phyloP scores from a whole-genome alignment of 1,140 invertebrate genomes.

The Vanessa tameamea region DNA sequence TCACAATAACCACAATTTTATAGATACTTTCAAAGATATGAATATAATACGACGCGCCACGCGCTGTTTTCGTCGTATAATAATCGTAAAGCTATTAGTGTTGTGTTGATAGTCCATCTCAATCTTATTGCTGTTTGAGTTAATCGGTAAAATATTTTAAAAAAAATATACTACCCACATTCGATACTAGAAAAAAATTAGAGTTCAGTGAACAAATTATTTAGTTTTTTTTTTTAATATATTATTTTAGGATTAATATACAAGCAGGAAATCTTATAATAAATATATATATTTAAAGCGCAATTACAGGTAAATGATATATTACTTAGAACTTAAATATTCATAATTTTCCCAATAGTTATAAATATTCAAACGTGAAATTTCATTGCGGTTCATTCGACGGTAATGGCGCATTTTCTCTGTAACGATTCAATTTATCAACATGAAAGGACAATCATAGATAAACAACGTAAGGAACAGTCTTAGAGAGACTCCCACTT shows the following conservation, averaged over 20 bases:
- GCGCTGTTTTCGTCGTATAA: constrained; percentile 21
- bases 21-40: constrained; percentile 21
- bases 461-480: constrained; percentile 9
- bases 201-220: not conserved
- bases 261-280: not conserved
- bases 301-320: not conserved
- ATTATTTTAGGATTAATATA: too few species aligned
- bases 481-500: constrained; percentile 6
- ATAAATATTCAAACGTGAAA: not conserved
- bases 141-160: constrained; percentile 13
- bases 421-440: constrained; percentile 15
- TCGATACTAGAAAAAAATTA: not conserved
- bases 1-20: constrained; percentile 16
- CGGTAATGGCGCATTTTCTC: constrained; percentile 3
- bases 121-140: constrained; percentile 17
- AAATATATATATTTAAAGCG: not conserved
- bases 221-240: not conserved
- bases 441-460: constrained; percentile 12
- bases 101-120: constrained; percentile 19
- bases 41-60: not conserved
- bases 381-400: not conserved
- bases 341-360: not conserved
- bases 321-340: not conserved
- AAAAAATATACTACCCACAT: not conserved
- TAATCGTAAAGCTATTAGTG: constrained; percentile 28